Conservation (phyloP, 2,888 invertebrate species). For the Lordiphosa fenestrarum region DNA sequence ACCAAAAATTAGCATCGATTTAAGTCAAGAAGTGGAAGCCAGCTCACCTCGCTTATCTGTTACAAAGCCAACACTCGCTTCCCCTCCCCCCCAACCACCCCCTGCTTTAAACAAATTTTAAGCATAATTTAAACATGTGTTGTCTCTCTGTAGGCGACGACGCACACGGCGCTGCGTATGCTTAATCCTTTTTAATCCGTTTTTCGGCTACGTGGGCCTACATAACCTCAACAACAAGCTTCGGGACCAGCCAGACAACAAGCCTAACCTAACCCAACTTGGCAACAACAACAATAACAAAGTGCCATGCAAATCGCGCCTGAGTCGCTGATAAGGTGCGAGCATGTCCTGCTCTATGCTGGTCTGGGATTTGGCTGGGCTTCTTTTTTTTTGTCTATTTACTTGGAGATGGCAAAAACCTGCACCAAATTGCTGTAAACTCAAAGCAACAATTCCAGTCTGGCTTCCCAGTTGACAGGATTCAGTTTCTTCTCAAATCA, state of each 20-base stretch:
- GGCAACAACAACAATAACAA: constrained; percentile 25
- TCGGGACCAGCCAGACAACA: constrained; percentile 37
- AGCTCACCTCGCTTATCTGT: constrained; percentile 55
- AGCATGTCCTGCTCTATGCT: constrained; percentile 18
- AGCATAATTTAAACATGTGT: constrained; percentile 72
- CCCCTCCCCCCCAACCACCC: constrained; percentile 18
- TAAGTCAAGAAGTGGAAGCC: constrained; percentile 63
- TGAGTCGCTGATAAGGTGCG: constrained; percentile 51
- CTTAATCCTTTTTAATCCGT: constrained; percentile 69
- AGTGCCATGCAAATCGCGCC: constrained; percentile 54
- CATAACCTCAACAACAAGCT: constrained; percentile 65
- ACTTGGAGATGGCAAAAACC: constrained; percentile 14
- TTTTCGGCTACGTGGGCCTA: constrained; percentile 53
- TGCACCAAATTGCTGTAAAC: no score
- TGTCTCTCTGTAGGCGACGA: constrained; percentile 32
- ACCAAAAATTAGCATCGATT: constrained; percentile 72
- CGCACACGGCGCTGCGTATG: constrained; percentile 62
- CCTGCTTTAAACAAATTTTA: constrained; percentile 66
- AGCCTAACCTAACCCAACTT: constrained; percentile 7
- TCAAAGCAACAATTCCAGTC: no score
- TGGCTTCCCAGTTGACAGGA: no score
- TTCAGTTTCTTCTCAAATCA: no score
- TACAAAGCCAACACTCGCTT: constrained; percentile 46
- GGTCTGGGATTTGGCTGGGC: constrained; percentile 1
- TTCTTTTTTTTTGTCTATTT: constrained; percentile 3